These are phyloP conservation scores for Elymnias hypermnestra DNA, from an alignment of 1,140 invertebrate genomes.

Conservation along the genomic window DNA sequence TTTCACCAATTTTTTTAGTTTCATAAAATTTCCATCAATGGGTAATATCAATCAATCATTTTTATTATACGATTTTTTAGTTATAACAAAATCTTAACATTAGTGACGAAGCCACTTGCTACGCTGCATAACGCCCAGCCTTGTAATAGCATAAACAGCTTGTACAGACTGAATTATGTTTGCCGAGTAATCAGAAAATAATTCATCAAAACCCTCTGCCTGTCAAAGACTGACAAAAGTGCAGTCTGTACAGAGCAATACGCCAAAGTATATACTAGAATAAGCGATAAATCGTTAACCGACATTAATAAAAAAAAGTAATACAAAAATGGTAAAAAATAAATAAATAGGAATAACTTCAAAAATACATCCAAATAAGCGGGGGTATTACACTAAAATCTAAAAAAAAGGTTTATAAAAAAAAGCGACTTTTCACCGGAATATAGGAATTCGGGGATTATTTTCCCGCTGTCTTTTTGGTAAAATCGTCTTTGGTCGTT, in stretches of 20 bases:
- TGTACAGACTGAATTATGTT: too few species aligned
- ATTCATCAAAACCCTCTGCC: too few species aligned
- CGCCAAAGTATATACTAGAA: slow-evolving; percentile 31
- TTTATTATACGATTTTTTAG: too few species aligned
- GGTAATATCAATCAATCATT: too few species aligned
- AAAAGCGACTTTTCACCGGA: slow-evolving; percentile 41
- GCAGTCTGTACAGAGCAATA: background rate
- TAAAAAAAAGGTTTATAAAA: slow-evolving; percentile 39
- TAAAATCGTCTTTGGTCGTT: slow-evolving; percentile 44
- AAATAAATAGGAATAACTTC: slow-evolving; percentile 66
- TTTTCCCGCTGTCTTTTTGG: slow-evolving; percentile 45
- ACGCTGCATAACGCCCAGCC: too few species aligned
- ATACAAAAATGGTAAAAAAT: slow-evolving; percentile 67
- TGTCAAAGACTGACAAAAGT: too few species aligned
- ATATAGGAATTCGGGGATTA: slow-evolving; percentile 41
- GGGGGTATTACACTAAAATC: slow-evolving; percentile 28
- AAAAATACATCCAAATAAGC: slow-evolving; percentile 66
- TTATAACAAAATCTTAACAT: too few species aligned
- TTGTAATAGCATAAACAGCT: too few species aligned
- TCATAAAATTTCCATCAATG: too few species aligned
- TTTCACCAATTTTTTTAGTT: too few species aligned
- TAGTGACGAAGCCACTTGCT: too few species aligned
- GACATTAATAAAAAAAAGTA: slow-evolving; percentile 45
- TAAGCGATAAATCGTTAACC: slow-evolving; percentile 31
- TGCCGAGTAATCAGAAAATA: too few species aligned